Evolutionary conservation across 2,888 invertebrate genomes (phyloP), one percentile per base, ranked within the genome.

Genomic region (Drosophila recens): DNA sequence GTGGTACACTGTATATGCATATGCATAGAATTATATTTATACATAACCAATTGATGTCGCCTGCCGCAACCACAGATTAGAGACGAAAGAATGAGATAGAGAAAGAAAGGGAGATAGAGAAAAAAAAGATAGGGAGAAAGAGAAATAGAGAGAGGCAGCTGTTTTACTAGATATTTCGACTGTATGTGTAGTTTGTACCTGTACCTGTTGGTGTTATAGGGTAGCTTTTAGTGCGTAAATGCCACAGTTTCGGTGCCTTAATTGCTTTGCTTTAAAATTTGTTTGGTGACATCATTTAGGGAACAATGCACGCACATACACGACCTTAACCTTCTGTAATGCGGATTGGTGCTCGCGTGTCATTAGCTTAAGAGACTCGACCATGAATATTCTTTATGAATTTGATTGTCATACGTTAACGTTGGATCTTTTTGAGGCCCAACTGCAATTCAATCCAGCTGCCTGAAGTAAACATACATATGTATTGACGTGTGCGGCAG

Each of bases 231-330:
- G 42, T 66, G 51, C 54, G 51, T 74, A 57, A 27, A 42, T 67
- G 56, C 57, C 61, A 81, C 69, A 79, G 56, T 76, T 74, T 59
- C 48, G 81, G 81, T 84, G 81, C 81, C 81, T 81, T 81, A 84
- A 80, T 72, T 77, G 64, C 57, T 72, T 78, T 82, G 80, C 78
- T 85, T 82, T 82, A 75, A 63, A 27, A 46, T 15, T 58, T 58
- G 38, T 9, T 61, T 57, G 17, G 38, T 57, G 65, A 68, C 59
- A 75, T 65, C 49, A 42, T 54, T 69, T 70, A 57, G 62, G 69
- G 54, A 76, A 64, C 53, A 77, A 52, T 45, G 57, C 20, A 42
- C 30, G 30, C 30, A 30, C 30, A 42, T 40, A 20, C 27, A 45
- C 34, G 36, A n/a, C 30, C 27, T 5, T 5, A 30, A 30, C 30